These are phyloP conservation scores for Holotrichia oblita DNA, from an alignment of 1,140 invertebrate genomes.

Conservation along the genomic window DNA sequence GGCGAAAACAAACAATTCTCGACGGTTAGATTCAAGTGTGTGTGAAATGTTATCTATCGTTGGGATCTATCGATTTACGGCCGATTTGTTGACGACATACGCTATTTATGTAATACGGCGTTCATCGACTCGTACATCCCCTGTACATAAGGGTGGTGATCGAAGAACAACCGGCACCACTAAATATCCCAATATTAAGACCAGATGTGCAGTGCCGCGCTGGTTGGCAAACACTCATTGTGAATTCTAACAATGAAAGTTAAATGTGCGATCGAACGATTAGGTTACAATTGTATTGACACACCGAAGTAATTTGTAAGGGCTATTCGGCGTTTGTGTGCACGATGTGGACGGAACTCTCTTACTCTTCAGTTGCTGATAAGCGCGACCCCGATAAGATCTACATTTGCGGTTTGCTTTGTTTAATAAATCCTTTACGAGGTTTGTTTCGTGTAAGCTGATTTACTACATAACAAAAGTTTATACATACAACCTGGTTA, in stretches of 20 bases:
- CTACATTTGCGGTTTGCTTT: constrained; percentile 51
- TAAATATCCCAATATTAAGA: constrained; percentile 46
- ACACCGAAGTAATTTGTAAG: constrained; percentile 58
- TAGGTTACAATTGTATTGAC: constrained; percentile 60
- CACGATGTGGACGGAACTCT: constrained; percentile 22
- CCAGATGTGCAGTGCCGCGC: constrained; percentile 55
- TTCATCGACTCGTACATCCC: constrained; percentile 48
- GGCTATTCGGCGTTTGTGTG: constrained; percentile 51
- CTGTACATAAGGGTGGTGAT: constrained; percentile 46
- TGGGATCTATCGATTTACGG: constrained; percentile 54
- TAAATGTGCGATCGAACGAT: constrained; percentile 59
- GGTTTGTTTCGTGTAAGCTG: constrained; percentile 43
- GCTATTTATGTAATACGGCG: constrained; percentile 55
- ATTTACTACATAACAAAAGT: constrained; percentile 21
- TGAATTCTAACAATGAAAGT: constrained; percentile 58
- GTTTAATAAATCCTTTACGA: constrained; percentile 56
- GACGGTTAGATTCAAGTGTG: constrained; percentile 53
- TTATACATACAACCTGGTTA: background rate
- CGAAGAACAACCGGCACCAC: constrained; percentile 36
- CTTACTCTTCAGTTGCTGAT: constrained; percentile 48
- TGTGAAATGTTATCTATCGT: constrained; percentile 52
- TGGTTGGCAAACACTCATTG: constrained; percentile 59
- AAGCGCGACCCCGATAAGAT: constrained; percentile 50
- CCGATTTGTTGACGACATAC: constrained; percentile 55
- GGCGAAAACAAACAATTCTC: constrained; percentile 49